phyloP scores from a whole-genome alignment of 2,888 invertebrate genomes.

The Byasa hedistus region DNA sequence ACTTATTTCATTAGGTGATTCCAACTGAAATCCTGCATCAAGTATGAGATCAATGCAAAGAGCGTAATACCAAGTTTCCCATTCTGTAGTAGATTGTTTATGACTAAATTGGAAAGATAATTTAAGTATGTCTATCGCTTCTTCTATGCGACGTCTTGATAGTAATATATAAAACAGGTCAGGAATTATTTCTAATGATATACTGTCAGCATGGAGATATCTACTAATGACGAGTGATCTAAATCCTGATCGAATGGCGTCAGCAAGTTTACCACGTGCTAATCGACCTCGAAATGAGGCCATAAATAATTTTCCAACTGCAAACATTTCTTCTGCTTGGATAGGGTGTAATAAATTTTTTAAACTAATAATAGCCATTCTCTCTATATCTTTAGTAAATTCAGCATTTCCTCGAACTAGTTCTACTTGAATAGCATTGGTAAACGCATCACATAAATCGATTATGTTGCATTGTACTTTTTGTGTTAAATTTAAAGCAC shows the following conservation, averaged over 20 bases:
- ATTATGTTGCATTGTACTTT: slow-evolving; percentile 58
- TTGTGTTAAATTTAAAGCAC: slow-evolving; percentile 58
- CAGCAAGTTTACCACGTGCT: slow-evolving; percentile 54
- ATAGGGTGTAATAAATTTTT: slow-evolving; percentile 53
- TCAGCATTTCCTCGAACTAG: slow-evolving; percentile 59
- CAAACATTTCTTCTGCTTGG: slow-evolving; percentile 65
- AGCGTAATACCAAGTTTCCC: slow-evolving; percentile 78
- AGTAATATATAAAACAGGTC: slow-evolving; percentile 68
- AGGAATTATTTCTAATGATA: slow-evolving; percentile 68
- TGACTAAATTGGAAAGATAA: slow-evolving; percentile 52
- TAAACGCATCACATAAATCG: slow-evolving; percentile 70
- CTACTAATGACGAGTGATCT: slow-evolving; percentile 64
- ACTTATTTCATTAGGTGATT: slow-evolving; percentile 67
- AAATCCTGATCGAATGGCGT: slow-evolving; percentile 63
- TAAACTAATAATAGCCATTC: slow-evolving; percentile 53
- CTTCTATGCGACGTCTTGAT: slow-evolving; percentile 65
- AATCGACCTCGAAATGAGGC: slow-evolving; percentile 65
- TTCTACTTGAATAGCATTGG: slow-evolving; percentile 70
- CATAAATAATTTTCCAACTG: slow-evolving; percentile 67
- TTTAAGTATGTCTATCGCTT: slow-evolving; percentile 70
- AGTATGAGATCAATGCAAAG: slow-evolving; percentile 79
- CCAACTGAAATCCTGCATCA: slow-evolving; percentile 78
- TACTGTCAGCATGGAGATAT: slow-evolving; percentile 61
- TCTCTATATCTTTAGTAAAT: slow-evolving; percentile 58
- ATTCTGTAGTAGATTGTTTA: slow-evolving; percentile 47